Evolutionary conservation across 2,888 invertebrate genomes (phyloP).

Genomic region (Hypomecis atomaria): DNA sequence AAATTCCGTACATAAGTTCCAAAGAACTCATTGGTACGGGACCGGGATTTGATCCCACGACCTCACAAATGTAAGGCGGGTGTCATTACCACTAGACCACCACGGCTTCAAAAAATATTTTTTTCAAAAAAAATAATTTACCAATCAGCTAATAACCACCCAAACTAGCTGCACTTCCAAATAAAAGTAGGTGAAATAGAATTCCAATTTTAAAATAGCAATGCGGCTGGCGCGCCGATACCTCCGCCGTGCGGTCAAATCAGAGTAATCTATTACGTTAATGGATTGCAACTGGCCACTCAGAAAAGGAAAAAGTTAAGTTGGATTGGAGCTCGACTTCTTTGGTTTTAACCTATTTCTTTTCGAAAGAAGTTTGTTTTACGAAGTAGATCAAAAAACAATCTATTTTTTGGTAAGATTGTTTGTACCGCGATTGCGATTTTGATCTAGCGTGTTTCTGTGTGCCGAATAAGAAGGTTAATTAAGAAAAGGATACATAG

Average conservation of each 20-base stretch:
- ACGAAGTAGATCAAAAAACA: neutral
- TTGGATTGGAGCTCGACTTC: neutral
- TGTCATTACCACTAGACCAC: too few relatives aligned
- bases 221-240: slow-evolving; percentile 3
- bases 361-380: neutral
- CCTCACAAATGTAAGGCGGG: too few relatives aligned
- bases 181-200: slow-evolving; percentile 3
- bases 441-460: too few relatives aligned
- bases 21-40: too few relatives aligned
- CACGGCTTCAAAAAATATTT: neutral
- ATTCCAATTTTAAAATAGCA: slow-evolving; percentile 21
- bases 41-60: too few relatives aligned
- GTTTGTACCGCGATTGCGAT: too few relatives aligned
- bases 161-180: slow-evolving; percentile 6
- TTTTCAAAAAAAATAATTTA: neutral
- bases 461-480: too few relatives aligned
- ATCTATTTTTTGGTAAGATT: too few relatives aligned
- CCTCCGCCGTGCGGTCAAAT: slow-evolving; percentile 11
- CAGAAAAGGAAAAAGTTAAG: neutral
- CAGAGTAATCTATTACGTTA: slow-evolving; percentile 17
- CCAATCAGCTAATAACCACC: slow-evolving; percentile 8
- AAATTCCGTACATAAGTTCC: too few relatives aligned
- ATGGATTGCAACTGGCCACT: slow-evolving; percentile 20
- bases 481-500: too few relatives aligned
- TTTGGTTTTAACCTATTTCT: neutral